Conservation (phyloP, 2,797 vertebrate genomes). For the Nothura maculosa region DNA sequence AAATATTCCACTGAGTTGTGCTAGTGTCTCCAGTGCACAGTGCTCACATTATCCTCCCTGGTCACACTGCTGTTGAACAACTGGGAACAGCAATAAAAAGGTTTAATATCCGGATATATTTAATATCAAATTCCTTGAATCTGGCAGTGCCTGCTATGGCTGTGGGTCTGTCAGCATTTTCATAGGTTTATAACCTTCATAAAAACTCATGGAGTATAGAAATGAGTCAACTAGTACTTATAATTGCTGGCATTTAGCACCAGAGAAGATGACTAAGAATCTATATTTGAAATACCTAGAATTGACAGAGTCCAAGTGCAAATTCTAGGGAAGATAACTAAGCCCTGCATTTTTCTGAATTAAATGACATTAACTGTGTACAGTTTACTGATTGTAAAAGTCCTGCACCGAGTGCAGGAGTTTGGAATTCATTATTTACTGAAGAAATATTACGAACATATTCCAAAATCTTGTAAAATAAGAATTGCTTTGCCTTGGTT, state of each 20-base stretch:
- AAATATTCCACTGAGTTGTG: conserved; percentile 25
- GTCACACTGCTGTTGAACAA: conserved; percentile 47
- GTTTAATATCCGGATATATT: conserved; percentile 33
- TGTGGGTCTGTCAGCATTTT: conserved; percentile 60
- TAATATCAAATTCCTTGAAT: conserved; percentile 10
- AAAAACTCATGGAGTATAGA: conserved; percentile 35
- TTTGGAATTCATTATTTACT: neutral
- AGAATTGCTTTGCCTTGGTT: neutral
- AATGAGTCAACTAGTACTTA: conserved; percentile 66
- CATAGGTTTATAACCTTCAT: conserved; percentile 52
- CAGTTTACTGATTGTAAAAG: neutral
- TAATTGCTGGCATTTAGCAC: conserved; percentile 59
- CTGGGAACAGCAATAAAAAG: neutral
- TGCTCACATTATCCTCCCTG: neutral
- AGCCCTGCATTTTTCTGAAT: neutral
- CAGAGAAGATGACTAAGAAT: conserved; percentile 62
- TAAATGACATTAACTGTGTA: neutral
- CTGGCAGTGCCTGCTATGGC: neutral
- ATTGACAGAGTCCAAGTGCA: conserved; percentile 45
- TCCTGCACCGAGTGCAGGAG: neutral
- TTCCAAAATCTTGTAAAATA: neutral
- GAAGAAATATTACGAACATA: neutral
- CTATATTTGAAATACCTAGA: conserved; percentile 62
- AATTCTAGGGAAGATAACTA: conserved; percentile 12
- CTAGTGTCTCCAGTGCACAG: neutral